phyloP scores from a whole-genome alignment of 2,797 vertebrate genomes.

The Heteromormyrus szaboi region DNA sequence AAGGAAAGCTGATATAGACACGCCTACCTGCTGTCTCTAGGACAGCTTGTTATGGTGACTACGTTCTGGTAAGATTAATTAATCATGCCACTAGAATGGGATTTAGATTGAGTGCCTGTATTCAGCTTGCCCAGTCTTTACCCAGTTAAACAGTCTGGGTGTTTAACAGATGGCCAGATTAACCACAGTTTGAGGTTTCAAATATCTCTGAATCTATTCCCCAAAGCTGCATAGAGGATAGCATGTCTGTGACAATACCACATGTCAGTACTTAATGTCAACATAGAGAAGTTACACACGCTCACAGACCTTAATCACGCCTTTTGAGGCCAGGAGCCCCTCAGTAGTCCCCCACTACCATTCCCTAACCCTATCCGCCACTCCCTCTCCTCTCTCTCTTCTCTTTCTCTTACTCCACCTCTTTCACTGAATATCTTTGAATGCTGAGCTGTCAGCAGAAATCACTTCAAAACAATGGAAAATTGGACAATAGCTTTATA shows the following conservation, averaged over 20 bases:
- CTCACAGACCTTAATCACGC: neutral
- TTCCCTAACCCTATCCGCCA: neutral
- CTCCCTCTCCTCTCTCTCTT: neutral
- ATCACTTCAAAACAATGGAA: neutral
- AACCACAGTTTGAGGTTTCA: neutral
- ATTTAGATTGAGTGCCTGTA: neutral
- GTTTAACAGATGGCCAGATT: neutral
- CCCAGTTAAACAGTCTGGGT: neutral
- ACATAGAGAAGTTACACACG: neutral
- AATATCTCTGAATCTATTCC: neutral
- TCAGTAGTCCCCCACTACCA: neutral
- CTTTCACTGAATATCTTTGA: neutral
- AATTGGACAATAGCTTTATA: neutral
- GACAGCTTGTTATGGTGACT: neutral
- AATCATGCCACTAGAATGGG: neutral
- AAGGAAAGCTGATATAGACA: neutral
- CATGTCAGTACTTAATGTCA: neutral
- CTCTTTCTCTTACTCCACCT: neutral
- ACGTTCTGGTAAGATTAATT: neutral
- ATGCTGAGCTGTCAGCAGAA: neutral
- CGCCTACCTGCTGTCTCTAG: neutral
- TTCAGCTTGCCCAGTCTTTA: neutral
- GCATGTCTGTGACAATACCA: neutral
- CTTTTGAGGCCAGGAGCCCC: neutral
- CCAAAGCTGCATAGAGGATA: neutral